Conservation (phyloP, 2,113 vertebrate genomes). For the Rhinopomastus cyanomelas region DNA sequence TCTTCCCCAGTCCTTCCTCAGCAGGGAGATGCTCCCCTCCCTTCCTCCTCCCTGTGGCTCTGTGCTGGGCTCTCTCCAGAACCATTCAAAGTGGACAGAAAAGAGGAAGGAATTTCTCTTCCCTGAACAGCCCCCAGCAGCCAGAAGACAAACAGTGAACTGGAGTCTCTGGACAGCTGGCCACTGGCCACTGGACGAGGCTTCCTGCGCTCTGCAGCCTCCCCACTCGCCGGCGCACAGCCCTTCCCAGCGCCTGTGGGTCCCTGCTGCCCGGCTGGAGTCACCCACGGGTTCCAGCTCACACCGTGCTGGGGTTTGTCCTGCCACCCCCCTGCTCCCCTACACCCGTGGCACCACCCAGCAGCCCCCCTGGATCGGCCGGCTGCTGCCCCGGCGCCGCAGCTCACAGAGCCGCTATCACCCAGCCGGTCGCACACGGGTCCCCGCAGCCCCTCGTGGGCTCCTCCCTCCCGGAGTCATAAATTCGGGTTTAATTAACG, state of each 20-base stretch:
- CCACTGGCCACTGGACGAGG: too few relatives aligned
- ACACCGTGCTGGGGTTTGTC: accelerated
- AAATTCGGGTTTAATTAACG: neutral
- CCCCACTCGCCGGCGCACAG: neutral
- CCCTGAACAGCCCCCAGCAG: neutral
- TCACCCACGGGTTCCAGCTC: neutral
- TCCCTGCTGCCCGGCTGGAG: neutral
- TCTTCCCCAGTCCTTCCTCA: too few relatives aligned
- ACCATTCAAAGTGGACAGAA: too few relatives aligned
- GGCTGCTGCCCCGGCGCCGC: neutral
- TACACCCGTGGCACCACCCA: neutral
- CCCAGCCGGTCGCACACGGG: neutral
- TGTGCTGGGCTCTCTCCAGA: too few relatives aligned
- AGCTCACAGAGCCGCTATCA: neutral
- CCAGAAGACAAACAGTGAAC: neutral
- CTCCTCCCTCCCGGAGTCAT: neutral
- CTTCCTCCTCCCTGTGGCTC: too few relatives aligned
- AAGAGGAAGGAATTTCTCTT: neutral
- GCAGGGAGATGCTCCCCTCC: too few relatives aligned
- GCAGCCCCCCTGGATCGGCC: neutral
- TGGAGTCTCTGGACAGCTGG: too few relatives aligned
- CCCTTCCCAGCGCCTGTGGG: neutral
- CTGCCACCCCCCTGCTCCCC: neutral
- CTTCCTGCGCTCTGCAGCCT: neutral
- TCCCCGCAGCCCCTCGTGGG: neutral